phyloP scores from a whole-genome alignment of 2,888 invertebrate species.

The Cecidostiba fungosa region DNA sequence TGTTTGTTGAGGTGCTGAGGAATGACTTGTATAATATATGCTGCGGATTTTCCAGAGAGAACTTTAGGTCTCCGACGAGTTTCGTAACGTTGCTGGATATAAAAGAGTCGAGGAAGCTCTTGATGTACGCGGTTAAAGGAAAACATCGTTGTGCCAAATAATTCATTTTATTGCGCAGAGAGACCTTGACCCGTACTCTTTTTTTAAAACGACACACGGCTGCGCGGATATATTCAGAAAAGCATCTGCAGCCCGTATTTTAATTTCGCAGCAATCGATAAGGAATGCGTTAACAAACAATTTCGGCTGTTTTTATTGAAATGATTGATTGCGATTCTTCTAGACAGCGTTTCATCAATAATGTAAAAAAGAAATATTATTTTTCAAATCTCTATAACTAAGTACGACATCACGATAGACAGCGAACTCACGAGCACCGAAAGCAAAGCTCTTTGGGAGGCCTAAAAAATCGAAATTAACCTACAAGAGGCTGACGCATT shows the following conservation, averaged over 20 bases:
- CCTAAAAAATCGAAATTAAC: background rate
- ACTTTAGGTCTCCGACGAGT: background rate
- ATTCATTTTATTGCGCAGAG: background rate
- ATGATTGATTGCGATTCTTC: too few relatives aligned
- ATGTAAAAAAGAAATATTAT: background rate
- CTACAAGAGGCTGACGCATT: background rate
- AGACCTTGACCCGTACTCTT: background rate
- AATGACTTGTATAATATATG: background rate
- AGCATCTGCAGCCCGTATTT: background rate
- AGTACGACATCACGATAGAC: background rate
- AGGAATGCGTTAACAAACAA: background rate
- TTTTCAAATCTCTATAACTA: background rate
- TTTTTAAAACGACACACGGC: background rate
- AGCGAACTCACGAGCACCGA: background rate
- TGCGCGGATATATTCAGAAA: background rate
- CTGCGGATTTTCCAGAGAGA: background rate
- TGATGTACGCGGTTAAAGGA: background rate
- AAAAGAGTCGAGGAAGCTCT: background rate
- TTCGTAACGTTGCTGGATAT: background rate
- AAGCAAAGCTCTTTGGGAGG: background rate
- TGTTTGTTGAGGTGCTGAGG: background rate
- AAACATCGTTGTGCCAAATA: conserved; percentile 3
- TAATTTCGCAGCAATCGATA: background rate
- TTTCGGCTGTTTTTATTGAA: too few relatives aligned
- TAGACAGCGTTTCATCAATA: background rate